Evolutionary conservation across 2,797 vertebrate genomes (phyloP).

Genomic region (Pygocentrus nattereri): DNA sequence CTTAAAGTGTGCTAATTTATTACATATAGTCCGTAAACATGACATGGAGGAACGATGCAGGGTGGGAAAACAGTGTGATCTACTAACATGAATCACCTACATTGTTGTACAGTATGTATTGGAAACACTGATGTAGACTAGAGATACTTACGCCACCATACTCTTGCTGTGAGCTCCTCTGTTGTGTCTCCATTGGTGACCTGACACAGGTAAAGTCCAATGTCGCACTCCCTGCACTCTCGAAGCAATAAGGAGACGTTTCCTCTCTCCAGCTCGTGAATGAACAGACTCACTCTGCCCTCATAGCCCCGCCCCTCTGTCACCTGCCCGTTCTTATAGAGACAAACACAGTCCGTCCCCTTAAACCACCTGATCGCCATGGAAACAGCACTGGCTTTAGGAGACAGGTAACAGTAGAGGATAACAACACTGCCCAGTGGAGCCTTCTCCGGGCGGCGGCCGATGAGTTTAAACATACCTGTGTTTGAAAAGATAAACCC

Average conservation of each 20-base stretch:
- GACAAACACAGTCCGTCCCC: conserved; percentile 34
- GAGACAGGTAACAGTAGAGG: conserved; percentile 39
- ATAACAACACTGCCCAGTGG: conserved; percentile 14
- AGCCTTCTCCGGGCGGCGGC: neutral
- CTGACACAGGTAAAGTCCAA: conserved; percentile 32
- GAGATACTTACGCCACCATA: neutral
- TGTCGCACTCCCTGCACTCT: conserved; percentile 17
- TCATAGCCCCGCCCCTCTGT: conserved; percentile 39
- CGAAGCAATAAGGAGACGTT: conserved; percentile 42
- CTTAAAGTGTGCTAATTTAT: no score
- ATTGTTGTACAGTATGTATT: neutral
- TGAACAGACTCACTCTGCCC: conserved; percentile 37
- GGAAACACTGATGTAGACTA: no score
- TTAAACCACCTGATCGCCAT: conserved; percentile 38
- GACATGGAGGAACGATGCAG: no score
- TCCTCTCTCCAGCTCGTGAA: conserved; percentile 39
- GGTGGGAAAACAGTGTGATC: no score
- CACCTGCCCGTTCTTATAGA: conserved; percentile 19
- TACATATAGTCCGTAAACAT: no score
- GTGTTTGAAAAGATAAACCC: neutral
- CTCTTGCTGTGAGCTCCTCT: conserved; percentile 16
- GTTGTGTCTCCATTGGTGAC: neutral
- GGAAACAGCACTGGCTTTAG: conserved; percentile 28
- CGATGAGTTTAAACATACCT: neutral
- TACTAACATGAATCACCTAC: no score